Evolutionary conservation across 2,113 vertebrate genomes (phyloP), one percentile per base, ranked within the genome.

Genomic region (Apodemus speciosus): DNA sequence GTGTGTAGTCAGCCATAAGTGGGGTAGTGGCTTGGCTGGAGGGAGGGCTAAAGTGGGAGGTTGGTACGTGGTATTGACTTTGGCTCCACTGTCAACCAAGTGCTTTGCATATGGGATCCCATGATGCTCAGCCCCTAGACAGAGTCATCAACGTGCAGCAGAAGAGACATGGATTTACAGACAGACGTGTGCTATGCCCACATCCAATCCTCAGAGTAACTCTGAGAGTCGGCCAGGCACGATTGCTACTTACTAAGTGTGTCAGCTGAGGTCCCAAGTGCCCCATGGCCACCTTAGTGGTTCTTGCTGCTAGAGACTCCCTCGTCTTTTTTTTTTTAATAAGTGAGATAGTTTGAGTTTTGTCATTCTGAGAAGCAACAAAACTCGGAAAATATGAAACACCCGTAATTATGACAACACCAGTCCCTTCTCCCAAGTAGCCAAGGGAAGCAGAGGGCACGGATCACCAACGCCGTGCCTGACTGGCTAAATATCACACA

Each of bases 321-420:
- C 40, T 11, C 58, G 13, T 35, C 23, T 60, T 62, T 64, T 77
- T 73, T 94, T 68, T 77, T 73, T 94, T 68, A 16, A 23, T 46
- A 85, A 91, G 62, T 80, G 71, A 40, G 76, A 88, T 21, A 66
- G 68, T 32, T 9, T 2, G 4, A 72, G 23, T 27, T 71, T 85
- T 60, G 88, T 49, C 75, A 90, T 73, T 64, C 40, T 68, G 35
- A 95, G 88, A 88, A 77, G 23, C 89, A 94, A 88, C 68, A 72
- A n/a, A 96, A 75, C 56, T 79, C 85, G 53, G 40, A 91, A 88
- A 85, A 35, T 66, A 94, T 15, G 10, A 15, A 79, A 84, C 14
- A 86, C 11, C 9, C 66, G 32, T 25, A 75, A 80, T 0, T 53
- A 10, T 53, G 43, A 94, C 40, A 85, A 60, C 49, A 90, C n/a